Evolutionary conservation across 2,113 vertebrate species (phyloP), one percentile per base, ranked within the genome.

Genomic region (Phalacrocorax carbo): DNA sequence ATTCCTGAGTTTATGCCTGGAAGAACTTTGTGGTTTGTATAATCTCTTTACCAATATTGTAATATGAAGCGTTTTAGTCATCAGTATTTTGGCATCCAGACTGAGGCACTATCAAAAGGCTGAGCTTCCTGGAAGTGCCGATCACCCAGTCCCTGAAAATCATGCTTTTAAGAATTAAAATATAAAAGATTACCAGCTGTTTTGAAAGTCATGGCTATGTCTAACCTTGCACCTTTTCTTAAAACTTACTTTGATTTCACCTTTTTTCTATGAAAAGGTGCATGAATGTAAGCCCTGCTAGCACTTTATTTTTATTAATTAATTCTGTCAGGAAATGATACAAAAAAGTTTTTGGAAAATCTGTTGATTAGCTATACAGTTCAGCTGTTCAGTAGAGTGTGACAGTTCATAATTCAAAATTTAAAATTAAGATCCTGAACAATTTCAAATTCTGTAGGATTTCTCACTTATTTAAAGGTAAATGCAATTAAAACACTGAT

Each of bases 251-350:
- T 70, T 83, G 44, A 77, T 83, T 46, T 82, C n/a, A 44, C 7
- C 4, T 13, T 36, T 1, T 44, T 61, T 66, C 16, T 77, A 13
- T 0, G 6, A 51, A 75, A 38, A 51, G 1, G 0, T 52, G 13
- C 13, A 38, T 69, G 15, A 76, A 72, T 71, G 5, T 55, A 80
- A 66, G 58, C 9, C n/a, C 58, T 80, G 4, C 4, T 86, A 60
- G 27, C 12, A 29, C 29, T 88, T 54, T n/a, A 4, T 64, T 69
- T 79, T 75, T 82, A 58, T 36, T 60, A 49, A 78, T 48, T 69
- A 82, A 5, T 60, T 86, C 16, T 64, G 7, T 51, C 68, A 77
- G 58, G 69, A 94, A 58, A 58, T 38, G 76, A 71, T 66, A 8
- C 4, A 49, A 69, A 91, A 68, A 54, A 54, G 1, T 42, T 65